Percentiles rank a stretch among this genome's conserved stretches.
Evolutionary conservation across 1,140 invertebrate genomes (phyloP).

Genomic region (Onthophagus taurus): DNA sequence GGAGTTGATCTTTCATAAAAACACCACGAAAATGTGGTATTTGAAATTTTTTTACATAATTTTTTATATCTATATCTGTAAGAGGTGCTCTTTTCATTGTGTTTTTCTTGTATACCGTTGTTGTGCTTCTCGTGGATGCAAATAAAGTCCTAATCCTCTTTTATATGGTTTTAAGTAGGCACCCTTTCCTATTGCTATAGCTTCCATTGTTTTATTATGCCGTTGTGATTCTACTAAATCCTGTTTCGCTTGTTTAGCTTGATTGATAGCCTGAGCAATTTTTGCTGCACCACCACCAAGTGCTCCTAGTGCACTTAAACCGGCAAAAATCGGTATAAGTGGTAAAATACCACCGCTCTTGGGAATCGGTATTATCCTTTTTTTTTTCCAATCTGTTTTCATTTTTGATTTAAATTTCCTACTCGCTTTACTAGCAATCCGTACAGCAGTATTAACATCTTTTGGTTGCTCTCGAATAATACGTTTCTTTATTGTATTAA

Average conservation of each 20-base stretch:
- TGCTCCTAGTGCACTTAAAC: slow-evolving; percentile 30
- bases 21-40: slow-evolving; percentile 11
- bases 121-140: slow-evolving; percentile 20
- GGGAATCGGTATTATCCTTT: slow-evolving; percentile 31
- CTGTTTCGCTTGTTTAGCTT: slow-evolving; percentile 23
- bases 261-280: slow-evolving; percentile 30
- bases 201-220: slow-evolving; percentile 33
- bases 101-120: neutral
- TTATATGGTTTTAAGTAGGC: slow-evolving; percentile 29
- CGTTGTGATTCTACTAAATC: slow-evolving; percentile 26
- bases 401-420: slow-evolving; percentile 1
- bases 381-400: neutral
- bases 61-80: slow-evolving; percentile 9
- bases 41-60: slow-evolving; percentile 7
- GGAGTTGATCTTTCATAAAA: slow-evolving; percentile 1
- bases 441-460: too few species aligned
- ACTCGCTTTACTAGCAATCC: neutral
- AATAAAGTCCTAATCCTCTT: slow-evolving; percentile 25
- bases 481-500: too few species aligned
- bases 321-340: slow-evolving; percentile 34
- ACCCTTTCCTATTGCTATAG: slow-evolving; percentile 30
- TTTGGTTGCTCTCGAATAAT: too few species aligned
- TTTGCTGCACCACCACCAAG: slow-evolving; percentile 29
- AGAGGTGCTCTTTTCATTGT: slow-evolving; percentile 2
- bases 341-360: slow-evolving; percentile 34